A percentile compares a stretch with the other conserved stretches of the same genome.
These are phyloP conservation scores for Alouatta palliata DNA, from an alignment of 2,113 vertebrate genomes.

Conservation along the genomic window DNA sequence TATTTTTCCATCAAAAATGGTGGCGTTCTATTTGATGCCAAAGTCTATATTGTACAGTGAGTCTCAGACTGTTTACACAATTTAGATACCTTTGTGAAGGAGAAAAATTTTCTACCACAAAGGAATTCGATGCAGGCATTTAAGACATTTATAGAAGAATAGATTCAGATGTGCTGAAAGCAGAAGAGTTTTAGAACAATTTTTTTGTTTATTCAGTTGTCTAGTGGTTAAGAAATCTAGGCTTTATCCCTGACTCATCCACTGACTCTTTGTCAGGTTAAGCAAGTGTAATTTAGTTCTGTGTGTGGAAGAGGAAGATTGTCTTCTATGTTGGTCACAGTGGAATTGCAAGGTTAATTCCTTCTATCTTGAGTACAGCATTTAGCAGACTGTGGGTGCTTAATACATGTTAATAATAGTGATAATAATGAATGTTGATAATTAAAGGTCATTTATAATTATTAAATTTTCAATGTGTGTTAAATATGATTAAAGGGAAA, in stretches of 20 bases:
- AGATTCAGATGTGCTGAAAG: constrained; percentile 48
- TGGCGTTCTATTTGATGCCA: not conserved
- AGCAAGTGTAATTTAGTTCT: constrained; percentile 58
- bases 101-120: constrained; percentile 21
- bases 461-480: constrained; percentile 70
- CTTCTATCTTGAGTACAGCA: constrained; percentile 70
- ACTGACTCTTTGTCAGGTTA: constrained; percentile 55
- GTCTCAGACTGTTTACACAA: constrained; percentile 55
- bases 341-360: constrained; percentile 70
- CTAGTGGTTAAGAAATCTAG: constrained; percentile 49
- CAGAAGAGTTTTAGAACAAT: constrained; percentile 13
- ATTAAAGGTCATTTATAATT: constrained; percentile 77
- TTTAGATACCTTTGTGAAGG: constrained; percentile 20
- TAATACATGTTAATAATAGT: constrained; percentile 77
- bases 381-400: constrained; percentile 69
- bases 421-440: constrained; percentile 78
- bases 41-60: not conserved
- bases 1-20: constrained; percentile 44
- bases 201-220: constrained; percentile 65
- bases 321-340: constrained; percentile 61
- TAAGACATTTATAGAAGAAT: constrained; percentile 43
- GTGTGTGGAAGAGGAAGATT: constrained; percentile 56
- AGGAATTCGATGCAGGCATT: constrained; percentile 14
- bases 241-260: constrained; percentile 49
- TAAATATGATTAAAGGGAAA: constrained; percentile 73